Conservation (phyloP, 2,113 vertebrate genomes). For the Noctilio leporinus region DNA sequence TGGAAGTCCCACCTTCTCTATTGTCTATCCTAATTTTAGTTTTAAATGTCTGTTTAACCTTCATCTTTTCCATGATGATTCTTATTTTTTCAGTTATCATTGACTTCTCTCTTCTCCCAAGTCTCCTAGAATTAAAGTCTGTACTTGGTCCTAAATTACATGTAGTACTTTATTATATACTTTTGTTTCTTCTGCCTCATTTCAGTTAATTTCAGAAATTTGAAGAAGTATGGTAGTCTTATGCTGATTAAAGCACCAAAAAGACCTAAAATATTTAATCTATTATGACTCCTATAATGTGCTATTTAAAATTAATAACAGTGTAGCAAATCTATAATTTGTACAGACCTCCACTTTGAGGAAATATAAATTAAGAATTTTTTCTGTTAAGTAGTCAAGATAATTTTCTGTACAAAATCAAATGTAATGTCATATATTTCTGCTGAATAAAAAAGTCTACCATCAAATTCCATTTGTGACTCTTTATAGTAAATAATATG, state of each 20-base stretch:
- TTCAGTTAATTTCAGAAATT: constrained; percentile 28
- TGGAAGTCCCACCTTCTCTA: background rate
- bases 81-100: background rate
- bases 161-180: background rate
- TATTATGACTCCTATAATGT: background rate
- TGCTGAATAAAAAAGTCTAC: background rate
- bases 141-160: background rate
- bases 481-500: background rate
- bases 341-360: background rate
- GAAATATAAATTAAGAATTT: background rate
- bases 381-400: constrained; percentile 11
- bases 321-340: background rate
- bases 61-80: background rate
- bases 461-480: background rate
- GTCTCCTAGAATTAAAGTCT: background rate
- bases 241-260: constrained; percentile 4
- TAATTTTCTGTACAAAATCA: background rate
- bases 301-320: constrained; percentile 12
- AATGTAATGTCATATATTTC: background rate
- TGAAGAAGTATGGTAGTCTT: constrained; percentile 12
- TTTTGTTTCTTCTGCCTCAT: constrained; percentile 20
- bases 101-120: background rate
- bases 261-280: background rate
- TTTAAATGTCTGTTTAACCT: background rate
- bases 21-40: background rate